These are phyloP conservation scores for Pristionchus maxplancki DNA, from an alignment of 2,888 invertebrate species.

Conservation along the genomic window DNA sequence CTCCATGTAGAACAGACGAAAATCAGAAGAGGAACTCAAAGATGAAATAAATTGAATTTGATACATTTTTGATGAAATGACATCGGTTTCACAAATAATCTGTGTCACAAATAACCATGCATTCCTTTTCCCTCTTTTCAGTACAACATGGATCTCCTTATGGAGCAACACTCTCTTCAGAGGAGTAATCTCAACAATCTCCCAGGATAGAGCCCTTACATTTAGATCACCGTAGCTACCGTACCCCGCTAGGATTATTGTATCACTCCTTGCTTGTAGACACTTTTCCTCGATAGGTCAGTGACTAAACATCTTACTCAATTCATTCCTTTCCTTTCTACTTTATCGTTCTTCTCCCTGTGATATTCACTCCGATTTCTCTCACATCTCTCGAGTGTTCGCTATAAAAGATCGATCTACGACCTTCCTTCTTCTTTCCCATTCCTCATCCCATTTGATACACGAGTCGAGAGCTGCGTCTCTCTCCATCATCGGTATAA, in stretches of 20 bases:
- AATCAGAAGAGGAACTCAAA: too few relatives aligned
- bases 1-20: too few relatives aligned
- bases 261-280: background rate
- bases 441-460: constrained; percentile 16
- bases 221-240: background rate
- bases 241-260: background rate
- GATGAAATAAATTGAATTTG: too few relatives aligned
- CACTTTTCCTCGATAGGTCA: background rate
- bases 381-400: constrained; percentile 9
- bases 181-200: background rate
- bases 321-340: background rate
- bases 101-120: too few relatives aligned
- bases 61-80: too few relatives aligned
- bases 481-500: constrained; percentile 1
- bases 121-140: background rate
- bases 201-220: background rate
- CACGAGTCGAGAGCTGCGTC: constrained; percentile 12
- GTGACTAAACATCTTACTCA: background rate
- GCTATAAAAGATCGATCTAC: constrained; percentile 25
- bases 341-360: background rate
- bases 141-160: constrained; percentile 6
- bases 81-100: too few relatives aligned
- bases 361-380: constrained; percentile 13
- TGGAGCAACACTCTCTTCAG: background rate
- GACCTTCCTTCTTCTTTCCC: constrained; percentile 15